phyloP scores from a whole-genome alignment of 2,888 invertebrate genomes.

The Calliopum simillimum region DNA sequence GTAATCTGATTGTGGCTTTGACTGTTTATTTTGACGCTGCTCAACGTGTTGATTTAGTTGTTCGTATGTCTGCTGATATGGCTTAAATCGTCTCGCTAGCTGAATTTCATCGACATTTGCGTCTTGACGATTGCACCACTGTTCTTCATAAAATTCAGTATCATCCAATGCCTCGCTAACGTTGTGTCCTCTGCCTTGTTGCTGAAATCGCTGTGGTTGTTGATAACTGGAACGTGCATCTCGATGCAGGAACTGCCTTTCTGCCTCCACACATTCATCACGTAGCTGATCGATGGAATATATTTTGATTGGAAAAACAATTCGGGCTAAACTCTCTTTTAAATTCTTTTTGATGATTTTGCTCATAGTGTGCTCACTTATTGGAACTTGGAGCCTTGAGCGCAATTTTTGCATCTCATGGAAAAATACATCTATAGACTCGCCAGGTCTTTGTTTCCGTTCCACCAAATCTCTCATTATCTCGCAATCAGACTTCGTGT shows the following conservation, averaged over 20 bases:
- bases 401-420: conserved; percentile 3
- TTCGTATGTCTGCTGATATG: neutral
- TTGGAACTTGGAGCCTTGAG: neutral
- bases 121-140: no score
- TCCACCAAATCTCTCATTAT: conserved; percentile 23
- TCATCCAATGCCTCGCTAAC: neutral
- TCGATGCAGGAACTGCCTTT: neutral
- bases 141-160: neutral
- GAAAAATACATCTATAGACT: conserved; percentile 19
- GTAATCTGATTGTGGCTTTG: neutral
- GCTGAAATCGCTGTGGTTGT: neutral
- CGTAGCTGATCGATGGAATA: conserved; percentile 16
- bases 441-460: conserved; percentile 18
- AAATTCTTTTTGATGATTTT: conserved; percentile 18
- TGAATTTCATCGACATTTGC: neutral
- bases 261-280: conserved; percentile 1
- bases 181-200: neutral
- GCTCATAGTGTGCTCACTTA: conserved; percentile 10
- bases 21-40: no score
- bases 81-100: neutral
- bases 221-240: neutral
- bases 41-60: neutral
- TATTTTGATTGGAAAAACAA: conserved; percentile 9
- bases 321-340: conserved; percentile 12
- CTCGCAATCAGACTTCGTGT: conserved; percentile 17